Evolutionary conservation across 1,140 invertebrate genomes (phyloP).

Genomic region (Nautilus pompilius): DNA sequence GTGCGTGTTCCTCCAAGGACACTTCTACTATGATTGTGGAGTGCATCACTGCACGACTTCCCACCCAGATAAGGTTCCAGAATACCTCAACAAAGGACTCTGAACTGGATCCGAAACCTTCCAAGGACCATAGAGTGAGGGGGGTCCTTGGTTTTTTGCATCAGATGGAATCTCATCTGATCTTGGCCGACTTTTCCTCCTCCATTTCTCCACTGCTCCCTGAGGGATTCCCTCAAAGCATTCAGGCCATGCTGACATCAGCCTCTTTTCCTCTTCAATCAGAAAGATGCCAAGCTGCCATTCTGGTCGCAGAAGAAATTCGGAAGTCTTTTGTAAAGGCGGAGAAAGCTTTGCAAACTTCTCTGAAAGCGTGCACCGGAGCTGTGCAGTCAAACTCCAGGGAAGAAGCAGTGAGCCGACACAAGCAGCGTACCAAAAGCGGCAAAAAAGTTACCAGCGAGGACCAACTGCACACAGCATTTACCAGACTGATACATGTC

Average conservation of each 20-base stretch:
- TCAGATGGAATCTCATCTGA: conserved; percentile 23
- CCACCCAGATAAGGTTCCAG: not conserved
- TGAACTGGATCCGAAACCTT: no score
- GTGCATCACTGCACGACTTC: not conserved
- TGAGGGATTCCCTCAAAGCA: not conserved
- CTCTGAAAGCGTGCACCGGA: no score
- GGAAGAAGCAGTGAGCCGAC: no score
- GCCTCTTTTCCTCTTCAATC: conserved; percentile 21
- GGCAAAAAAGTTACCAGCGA: no score
- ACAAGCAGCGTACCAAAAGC: no score
- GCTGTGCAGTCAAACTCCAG: no score
- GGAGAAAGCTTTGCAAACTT: no score
- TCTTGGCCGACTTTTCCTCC: conserved; percentile 14
- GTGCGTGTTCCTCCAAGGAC: conserved; percentile 36
- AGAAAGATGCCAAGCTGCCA: conserved; percentile 18
- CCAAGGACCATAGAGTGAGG: conserved; percentile 11
- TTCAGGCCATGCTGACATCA: conserved; percentile 5
- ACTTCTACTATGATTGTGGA: conserved; percentile 7
- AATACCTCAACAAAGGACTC: no score
- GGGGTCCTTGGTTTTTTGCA: conserved; percentile 13
- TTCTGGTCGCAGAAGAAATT: no score
- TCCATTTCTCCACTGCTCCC: not conserved
- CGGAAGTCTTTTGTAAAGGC: no score
- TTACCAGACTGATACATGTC: conserved; percentile 30
- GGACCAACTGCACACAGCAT: no score